phyloP scores from a whole-genome alignment of 2,888 invertebrate species.

The Hirudinaria manillensis region DNA sequence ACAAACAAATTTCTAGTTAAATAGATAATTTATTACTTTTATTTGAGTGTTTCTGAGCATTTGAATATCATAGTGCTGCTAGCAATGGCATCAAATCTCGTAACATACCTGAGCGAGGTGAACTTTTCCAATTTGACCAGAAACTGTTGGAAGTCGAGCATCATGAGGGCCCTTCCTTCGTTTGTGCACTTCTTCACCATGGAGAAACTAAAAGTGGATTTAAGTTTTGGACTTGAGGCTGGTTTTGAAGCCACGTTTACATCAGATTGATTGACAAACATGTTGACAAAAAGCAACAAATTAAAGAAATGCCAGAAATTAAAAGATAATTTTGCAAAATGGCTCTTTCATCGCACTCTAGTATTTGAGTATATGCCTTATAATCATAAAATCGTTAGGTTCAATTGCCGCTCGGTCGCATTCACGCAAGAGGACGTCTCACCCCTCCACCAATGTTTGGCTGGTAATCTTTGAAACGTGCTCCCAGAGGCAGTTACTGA shows the following conservation, averaged over 20 bases:
- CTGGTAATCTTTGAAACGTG: conserved; percentile 18
- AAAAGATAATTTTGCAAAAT: too few relatives aligned
- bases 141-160: conserved; percentile 90
- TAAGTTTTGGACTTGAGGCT: neutral
- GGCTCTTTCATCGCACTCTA: too few relatives aligned
- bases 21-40: neutral
- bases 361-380: too few relatives aligned
- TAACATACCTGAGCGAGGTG: conserved; percentile 62
- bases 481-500: conserved; percentile 20
- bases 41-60: neutral
- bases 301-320: neutral
- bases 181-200: conserved; percentile 83
- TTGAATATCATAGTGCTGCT: neutral
- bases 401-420: too few relatives aligned
- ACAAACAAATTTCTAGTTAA: neutral
- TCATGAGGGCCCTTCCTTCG: conserved; percentile 93
- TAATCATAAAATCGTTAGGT: too few relatives aligned
- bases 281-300: neutral
- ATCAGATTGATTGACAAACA: neutral
- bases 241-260: neutral
- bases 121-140: conserved; percentile 79
- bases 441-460: conserved; percentile 27
- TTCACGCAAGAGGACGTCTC: neutral
- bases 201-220: conserved; percentile 43
- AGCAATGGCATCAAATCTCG: neutral